A percentile compares a stretch with the other conserved stretches of the same genome.
Evolutionary conservation across 1,140 invertebrate genomes (phyloP).

Genomic region (Chrysopa pallens): DNA sequence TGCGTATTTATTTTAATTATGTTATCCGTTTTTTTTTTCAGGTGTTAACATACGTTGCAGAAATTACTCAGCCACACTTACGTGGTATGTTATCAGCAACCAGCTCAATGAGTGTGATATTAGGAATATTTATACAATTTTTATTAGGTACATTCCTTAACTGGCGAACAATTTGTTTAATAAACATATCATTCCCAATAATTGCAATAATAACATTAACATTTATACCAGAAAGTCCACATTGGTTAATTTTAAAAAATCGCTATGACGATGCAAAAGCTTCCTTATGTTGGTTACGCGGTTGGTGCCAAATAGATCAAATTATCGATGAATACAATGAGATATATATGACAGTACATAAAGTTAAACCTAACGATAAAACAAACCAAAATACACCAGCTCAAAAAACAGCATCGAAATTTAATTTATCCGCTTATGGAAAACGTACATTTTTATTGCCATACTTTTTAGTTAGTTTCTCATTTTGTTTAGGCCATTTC

Average conservation of each 20-base stretch:
- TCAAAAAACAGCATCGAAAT: constrained; percentile 4
- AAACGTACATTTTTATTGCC: constrained; percentile 38
- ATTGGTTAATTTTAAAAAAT: constrained; percentile 48
- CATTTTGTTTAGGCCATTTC: constrained; percentile 51
- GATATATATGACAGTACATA: constrained; percentile 24
- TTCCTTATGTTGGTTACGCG: constrained; percentile 42
- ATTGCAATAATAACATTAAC: constrained; percentile 40
- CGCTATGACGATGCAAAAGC: constrained; percentile 34
- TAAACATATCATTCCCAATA: constrained; percentile 46
- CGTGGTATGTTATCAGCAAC: constrained; percentile 54
- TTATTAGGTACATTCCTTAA: constrained; percentile 43
- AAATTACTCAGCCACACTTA: constrained; percentile 57
- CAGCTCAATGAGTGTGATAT: constrained; percentile 49
- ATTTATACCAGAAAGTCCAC: constrained; percentile 58
- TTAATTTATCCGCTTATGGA: constrained; percentile 22
- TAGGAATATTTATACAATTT: constrained; percentile 51
- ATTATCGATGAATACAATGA: constrained; percentile 35
- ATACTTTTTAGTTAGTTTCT: constrained; percentile 37
- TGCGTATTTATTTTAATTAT: too few species aligned
- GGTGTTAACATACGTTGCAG: constrained; percentile 62
- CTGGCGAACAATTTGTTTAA: constrained; percentile 48
- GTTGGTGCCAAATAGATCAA: constrained; percentile 32
- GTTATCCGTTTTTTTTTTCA: constrained; percentile 15
- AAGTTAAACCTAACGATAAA: not conserved
- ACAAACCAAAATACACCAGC: not conserved